phyloP scores from a whole-genome alignment of 2,888 invertebrate genomes.

The Caenorhabditis wallacei region DNA sequence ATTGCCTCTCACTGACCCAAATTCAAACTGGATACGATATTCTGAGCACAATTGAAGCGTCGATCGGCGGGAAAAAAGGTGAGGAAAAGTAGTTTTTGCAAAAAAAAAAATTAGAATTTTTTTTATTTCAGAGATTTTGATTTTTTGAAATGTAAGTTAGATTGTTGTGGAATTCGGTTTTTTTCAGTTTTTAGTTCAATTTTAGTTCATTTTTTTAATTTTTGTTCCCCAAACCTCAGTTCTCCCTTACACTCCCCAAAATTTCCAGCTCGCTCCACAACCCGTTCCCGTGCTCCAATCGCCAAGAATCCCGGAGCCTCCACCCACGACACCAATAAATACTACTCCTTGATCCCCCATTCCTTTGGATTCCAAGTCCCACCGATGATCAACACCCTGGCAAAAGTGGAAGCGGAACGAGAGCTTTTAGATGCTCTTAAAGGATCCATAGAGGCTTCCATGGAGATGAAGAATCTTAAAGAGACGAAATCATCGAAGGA shows the following conservation, averaged over 20 bases:
- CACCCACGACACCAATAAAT: constrained; percentile 51
- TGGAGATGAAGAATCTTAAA: constrained; percentile 48
- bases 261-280: constrained; percentile 31
- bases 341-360: constrained; percentile 64
- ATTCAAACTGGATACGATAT: constrained; percentile 56
- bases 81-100: not conserved
- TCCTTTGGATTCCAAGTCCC: constrained; percentile 60
- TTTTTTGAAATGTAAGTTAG: not conserved
- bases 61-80: constrained; percentile 29
- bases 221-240: too few species aligned
- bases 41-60: constrained; percentile 43
- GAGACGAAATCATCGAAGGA: constrained; percentile 33
- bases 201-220: not conserved
- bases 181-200: not conserved
- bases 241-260: too few species aligned
- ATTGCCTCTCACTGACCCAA: constrained; percentile 52
- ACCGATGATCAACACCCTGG: constrained; percentile 53
- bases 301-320: not conserved
- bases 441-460: constrained; percentile 60
- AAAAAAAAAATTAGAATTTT: too few species aligned
- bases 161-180: not conserved
- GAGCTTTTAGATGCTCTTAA: constrained; percentile 60
- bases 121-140: not conserved
- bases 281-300: constrained; percentile 19
- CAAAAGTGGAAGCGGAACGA: constrained; percentile 37